phyloP scores from a whole-genome alignment of 2,797 vertebrate species.

The Crossoptilon crossoptilon region DNA sequence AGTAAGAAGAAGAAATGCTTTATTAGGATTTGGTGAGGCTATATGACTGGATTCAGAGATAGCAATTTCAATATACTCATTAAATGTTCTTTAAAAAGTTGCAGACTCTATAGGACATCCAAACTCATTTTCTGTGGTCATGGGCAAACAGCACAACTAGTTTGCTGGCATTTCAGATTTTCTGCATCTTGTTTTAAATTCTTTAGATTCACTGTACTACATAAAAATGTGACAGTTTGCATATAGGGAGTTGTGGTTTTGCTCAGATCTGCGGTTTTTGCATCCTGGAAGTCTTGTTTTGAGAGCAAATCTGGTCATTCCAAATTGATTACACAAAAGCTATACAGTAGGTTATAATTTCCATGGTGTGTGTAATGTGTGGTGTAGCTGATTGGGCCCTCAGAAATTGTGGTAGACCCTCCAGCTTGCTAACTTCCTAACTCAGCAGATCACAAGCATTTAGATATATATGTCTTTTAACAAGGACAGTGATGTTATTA shows the following conservation, averaged over 20 bases:
- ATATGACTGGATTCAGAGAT: background rate
- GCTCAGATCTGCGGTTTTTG: slow-evolving; percentile 59
- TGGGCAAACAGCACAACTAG: background rate
- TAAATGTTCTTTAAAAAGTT: slow-evolving; percentile 21
- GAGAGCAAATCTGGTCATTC: slow-evolving; percentile 66
- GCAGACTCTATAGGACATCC: background rate
- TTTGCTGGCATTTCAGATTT: slow-evolving; percentile 57
- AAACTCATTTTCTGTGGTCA: slow-evolving; percentile 25
- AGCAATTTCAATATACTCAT: background rate
- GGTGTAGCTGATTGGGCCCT: slow-evolving; percentile 68
- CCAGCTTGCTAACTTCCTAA: slow-evolving; percentile 71
- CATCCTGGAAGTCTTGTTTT: slow-evolving; percentile 76
- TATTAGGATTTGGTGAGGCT: background rate
- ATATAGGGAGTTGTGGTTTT: slow-evolving; percentile 65
- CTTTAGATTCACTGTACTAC: slow-evolving; percentile 50
- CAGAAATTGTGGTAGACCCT: slow-evolving; percentile 67
- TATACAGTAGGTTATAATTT: slow-evolving; percentile 72
- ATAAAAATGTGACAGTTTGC: slow-evolving; percentile 66
- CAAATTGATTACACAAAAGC: slow-evolving; percentile 69
- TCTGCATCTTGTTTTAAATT: slow-evolving; percentile 55
- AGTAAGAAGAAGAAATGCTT: background rate
- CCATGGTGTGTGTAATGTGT: slow-evolving; percentile 74
- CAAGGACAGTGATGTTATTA: slow-evolving; percentile 64
- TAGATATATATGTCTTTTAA: slow-evolving; percentile 45
- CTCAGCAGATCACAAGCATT: slow-evolving; percentile 69